A percentile compares a stretch with the other conserved stretches of the same genome.
phyloP scores from a whole-genome alignment of 2,113 vertebrate species.

The Hucho hucho region DNA sequence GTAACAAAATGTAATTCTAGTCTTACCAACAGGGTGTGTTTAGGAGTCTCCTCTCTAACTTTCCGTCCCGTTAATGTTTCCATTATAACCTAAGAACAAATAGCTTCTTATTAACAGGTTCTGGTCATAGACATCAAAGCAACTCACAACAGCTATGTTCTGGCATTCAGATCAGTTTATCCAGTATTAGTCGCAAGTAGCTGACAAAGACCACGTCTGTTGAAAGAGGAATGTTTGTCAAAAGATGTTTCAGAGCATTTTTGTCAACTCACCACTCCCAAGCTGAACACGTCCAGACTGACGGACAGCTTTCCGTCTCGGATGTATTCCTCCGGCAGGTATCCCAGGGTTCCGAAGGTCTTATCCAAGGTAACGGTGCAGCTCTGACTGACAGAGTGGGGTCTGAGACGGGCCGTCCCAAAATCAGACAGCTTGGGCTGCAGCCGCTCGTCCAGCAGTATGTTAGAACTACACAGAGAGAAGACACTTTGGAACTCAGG shows the following conservation, averaged over 20 bases:
- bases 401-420: constrained; percentile 66
- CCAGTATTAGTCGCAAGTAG: background rate
- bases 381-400: constrained; percentile 54
- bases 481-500: constrained; percentile 16
- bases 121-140: background rate
- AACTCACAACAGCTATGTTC: too few relatives aligned
- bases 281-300: constrained; percentile 77
- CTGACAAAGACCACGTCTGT: background rate
- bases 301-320: constrained; percentile 69
- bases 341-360: constrained; percentile 60
- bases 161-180: background rate
- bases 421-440: constrained; percentile 72
- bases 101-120: background rate
- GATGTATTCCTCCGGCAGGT: constrained; percentile 73
- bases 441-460: constrained; percentile 67
- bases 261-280: constrained; percentile 66
- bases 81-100: constrained; percentile 66
- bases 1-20: background rate
- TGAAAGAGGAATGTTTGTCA: background rate
- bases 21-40: constrained; percentile 68
- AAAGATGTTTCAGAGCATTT: background rate
- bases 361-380: constrained; percentile 54
- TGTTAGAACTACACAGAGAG: constrained; percentile 58
- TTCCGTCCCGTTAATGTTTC: constrained; percentile 70
- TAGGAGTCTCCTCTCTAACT: constrained; percentile 59